Conservation (phyloP, 2,888 invertebrate species). For the Nemurella pictetii region DNA sequence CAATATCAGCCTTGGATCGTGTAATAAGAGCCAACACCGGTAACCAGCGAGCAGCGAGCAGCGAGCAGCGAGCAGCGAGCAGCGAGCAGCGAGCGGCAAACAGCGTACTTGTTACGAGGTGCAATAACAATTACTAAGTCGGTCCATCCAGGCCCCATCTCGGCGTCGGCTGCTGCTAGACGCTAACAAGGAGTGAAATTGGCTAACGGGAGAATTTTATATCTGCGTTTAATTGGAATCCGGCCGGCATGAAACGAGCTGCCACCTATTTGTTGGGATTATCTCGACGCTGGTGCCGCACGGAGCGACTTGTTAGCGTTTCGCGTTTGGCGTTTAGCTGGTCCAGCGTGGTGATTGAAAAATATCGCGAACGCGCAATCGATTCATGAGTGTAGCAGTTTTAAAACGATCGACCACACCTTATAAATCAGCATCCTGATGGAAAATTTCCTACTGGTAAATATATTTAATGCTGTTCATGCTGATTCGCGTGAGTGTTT, state of each 20-base stretch:
- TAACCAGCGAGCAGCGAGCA: too few species aligned
- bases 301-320: too few species aligned
- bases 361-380: background rate
- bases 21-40: background rate
- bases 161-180: background rate
- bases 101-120: background rate
- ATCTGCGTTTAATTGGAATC: background rate
- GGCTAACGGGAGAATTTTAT: background rate
- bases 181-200: background rate
- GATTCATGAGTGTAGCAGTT: background rate
- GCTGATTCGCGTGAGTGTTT: background rate
- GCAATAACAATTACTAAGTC: background rate
- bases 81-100: too few species aligned
- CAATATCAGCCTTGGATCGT: background rate
- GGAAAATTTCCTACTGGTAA: background rate
- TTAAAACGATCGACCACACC: background rate
- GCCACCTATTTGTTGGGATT: background rate
- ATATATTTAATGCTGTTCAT: background rate
- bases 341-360: too few species aligned
- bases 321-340: too few species aligned
- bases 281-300: background rate
- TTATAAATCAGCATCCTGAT: background rate
- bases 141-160: background rate
- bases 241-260: too few species aligned
- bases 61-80: too few species aligned